A percentile compares a stretch with the other conserved stretches of the same genome.
Evolutionary conservation across 64 coral and sea anemone species (phyloP).

Genomic region (Actinia equina): DNA sequence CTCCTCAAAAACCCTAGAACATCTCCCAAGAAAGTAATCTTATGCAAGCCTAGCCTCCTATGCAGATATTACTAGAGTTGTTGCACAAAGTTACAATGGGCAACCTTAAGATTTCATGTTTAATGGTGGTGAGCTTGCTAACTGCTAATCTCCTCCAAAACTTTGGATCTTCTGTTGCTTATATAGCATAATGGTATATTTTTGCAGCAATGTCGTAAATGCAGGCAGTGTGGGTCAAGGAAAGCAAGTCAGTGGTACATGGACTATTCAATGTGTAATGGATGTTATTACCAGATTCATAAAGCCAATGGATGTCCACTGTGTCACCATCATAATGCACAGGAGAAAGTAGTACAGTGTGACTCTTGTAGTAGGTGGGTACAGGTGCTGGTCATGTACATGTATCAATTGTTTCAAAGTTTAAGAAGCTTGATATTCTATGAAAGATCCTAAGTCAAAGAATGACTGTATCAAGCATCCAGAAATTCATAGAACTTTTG

Average conservation of each 20-base stretch:
- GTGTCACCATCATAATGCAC: slow-evolving; percentile 58
- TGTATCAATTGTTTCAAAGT: not conserved
- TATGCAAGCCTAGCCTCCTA: too few relatives aligned
- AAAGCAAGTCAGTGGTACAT: slow-evolving; percentile 72
- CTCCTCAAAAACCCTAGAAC: too few relatives aligned
- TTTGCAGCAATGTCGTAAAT: slow-evolving; percentile 69
- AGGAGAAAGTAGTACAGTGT: slow-evolving; percentile 77
- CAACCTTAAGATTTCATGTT: too few relatives aligned
- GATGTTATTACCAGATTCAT: slow-evolving; percentile 68
- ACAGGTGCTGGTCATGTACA: not conserved
- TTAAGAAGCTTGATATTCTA: not conserved
- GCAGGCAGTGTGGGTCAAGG: slow-evolving; percentile 61
- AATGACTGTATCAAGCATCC: too few relatives aligned
- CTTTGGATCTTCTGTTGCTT: not conserved
- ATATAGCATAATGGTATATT: not conserved
- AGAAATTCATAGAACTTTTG: too few relatives aligned
- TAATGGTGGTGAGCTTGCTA: too few relatives aligned
- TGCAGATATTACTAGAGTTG: too few relatives aligned
- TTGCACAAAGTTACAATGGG: too few relatives aligned
- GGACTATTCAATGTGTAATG: slow-evolving; percentile 78
- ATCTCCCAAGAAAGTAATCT: too few relatives aligned
- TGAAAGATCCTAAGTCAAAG: too few relatives aligned
- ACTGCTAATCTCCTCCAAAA: not conserved
- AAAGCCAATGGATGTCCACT: slow-evolving; percentile 76
- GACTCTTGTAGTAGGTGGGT: slow-evolving; percentile 90